Evolutionary conservation across 1,140 invertebrate genomes (phyloP).

Genomic region (Aporrectodea caliginosa): DNA sequence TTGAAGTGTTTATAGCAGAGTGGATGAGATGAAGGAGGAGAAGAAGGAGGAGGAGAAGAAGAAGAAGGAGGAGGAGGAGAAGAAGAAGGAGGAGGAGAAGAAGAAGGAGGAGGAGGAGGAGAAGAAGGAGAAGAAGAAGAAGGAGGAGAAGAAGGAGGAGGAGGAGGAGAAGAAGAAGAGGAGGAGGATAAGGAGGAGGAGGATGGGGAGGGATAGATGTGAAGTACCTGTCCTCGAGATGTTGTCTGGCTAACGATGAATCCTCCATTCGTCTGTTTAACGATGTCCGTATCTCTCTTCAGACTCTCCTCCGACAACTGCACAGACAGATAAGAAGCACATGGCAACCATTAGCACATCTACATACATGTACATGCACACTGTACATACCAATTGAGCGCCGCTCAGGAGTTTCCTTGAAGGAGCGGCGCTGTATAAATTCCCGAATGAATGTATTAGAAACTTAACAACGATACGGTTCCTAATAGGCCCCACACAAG

Average conservation of each 20-base stretch:
- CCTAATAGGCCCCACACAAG: too few species aligned
- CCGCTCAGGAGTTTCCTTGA: too few species aligned
- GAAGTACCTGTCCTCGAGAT: background rate
- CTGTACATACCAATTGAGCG: too few species aligned
- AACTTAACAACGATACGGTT: too few species aligned
- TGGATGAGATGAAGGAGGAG: too few species aligned
- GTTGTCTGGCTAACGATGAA: background rate
- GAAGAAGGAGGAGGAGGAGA: background rate
- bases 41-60: background rate
- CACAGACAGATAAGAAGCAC: too few species aligned
- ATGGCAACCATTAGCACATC: too few species aligned
- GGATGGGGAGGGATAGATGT: background rate
- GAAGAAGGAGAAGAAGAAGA: background rate
- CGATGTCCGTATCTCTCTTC: background rate
- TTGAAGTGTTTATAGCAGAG: too few species aligned
- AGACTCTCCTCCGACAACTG: background rate
- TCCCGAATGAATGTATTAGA: too few species aligned
- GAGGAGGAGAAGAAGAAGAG: background rate
- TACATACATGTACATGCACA: too few species aligned
- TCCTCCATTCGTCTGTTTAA: background rate
- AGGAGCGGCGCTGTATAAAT: too few species aligned
- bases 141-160: background rate
- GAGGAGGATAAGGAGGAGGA: background rate
- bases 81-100: background rate
- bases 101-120: background rate